Evolutionary conservation across 2,888 invertebrate genomes (phyloP).

Genomic region (Ophonus ardosiacus): DNA sequence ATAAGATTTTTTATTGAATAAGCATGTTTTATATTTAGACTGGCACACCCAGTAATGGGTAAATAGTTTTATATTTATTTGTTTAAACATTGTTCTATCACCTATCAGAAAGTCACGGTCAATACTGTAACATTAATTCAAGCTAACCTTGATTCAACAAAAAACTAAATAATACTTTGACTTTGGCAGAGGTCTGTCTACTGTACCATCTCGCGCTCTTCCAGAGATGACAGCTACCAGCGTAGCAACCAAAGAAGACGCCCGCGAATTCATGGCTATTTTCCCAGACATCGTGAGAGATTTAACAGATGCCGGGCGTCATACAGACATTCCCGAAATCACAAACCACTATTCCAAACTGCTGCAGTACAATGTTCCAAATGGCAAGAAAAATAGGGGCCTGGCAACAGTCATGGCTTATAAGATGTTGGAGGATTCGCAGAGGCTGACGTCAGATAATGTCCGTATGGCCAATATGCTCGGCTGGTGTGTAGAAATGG

Average conservation of each 20-base stretch:
- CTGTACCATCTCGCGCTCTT: constrained; percentile 80
- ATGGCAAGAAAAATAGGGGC: constrained; percentile 92
- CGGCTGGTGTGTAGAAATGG: constrained; percentile 98
- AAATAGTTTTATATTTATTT: no score
- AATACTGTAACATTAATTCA: no score
- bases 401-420: constrained; percentile 86
- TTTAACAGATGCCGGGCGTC: constrained; percentile 86
- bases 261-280: constrained; percentile 90
- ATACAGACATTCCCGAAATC: constrained; percentile 87
- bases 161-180: background rate
- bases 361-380: constrained; percentile 94
- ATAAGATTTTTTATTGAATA: no score
- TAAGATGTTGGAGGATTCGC: constrained; percentile 82
- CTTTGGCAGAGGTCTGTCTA: constrained; percentile 77
- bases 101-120: no score
- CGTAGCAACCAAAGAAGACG: constrained; percentile 87
- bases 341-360: constrained; percentile 90
- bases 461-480: constrained; percentile 88
- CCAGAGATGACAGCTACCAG: constrained; percentile 81
- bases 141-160: no score
- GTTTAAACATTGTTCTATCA: no score
- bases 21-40: no score
- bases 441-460: constrained; percentile 87
- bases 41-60: no score
- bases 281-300: constrained; percentile 93